phyloP scores from a whole-genome alignment of 2,113 vertebrate genomes.

The Sclerurus mexicanus region DNA sequence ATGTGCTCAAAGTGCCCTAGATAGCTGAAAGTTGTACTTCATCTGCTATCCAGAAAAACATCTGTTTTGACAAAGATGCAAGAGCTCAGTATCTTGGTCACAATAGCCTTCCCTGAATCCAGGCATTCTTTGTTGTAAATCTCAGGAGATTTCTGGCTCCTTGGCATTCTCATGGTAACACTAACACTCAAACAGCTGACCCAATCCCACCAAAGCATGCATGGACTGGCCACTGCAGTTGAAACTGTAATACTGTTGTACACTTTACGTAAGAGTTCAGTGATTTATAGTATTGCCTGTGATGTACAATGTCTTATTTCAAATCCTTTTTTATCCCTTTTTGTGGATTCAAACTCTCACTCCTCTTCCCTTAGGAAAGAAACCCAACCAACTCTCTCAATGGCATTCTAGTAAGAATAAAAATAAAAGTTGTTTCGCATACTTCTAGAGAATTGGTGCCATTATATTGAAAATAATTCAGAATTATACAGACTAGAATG shows the following conservation, averaged over 20 bases:
- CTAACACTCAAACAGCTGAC: not conserved
- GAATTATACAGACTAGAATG: not conserved
- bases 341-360: not conserved
- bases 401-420: not conserved
- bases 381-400: not conserved
- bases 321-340: not conserved
- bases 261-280: not conserved
- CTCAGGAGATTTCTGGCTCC: not conserved
- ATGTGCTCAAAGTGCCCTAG: not conserved
- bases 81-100: not conserved
- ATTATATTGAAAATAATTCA: not conserved
- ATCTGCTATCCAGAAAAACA: not conserved
- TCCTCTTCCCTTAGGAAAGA: not conserved
- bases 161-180: not conserved
- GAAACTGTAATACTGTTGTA: not conserved
- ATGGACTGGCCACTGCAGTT: not conserved
- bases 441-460: not conserved
- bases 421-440: not conserved
- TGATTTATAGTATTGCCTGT: not conserved
- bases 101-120: not conserved
- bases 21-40: not conserved
- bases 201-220: not conserved
- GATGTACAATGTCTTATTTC: not conserved
- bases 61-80: not conserved
- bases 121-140: not conserved